Evolutionary conservation across 2,888 invertebrate species (phyloP).

Genomic region (Megaustenia siamemsis): DNA sequence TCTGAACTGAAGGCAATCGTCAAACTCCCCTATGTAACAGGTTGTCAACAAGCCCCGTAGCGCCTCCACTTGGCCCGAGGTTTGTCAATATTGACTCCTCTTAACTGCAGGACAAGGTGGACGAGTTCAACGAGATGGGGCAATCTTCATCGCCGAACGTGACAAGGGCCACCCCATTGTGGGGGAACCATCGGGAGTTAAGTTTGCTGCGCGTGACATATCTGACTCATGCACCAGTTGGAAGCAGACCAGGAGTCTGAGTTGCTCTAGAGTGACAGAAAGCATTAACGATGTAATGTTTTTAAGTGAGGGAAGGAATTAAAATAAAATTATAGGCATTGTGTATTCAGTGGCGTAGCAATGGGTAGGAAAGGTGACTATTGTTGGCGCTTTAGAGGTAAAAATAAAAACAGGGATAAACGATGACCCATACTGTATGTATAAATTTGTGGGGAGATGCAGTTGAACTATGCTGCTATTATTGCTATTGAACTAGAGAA

Average conservation of each 20-base stretch:
- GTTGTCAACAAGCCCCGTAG: conserved; percentile 5
- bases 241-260: background rate
- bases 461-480: no score
- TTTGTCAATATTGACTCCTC: conserved; percentile 42
- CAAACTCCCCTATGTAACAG: conserved; percentile 33
- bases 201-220: conserved; percentile 34
- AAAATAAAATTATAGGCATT: no score
- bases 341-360: no score
- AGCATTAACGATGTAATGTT: conserved; percentile 10
- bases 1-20: no score
- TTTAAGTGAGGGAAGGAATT: background rate
- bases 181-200: background rate
- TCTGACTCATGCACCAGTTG: conserved; percentile 25
- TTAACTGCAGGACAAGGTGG: conserved; percentile 31
- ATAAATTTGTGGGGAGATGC: no score
- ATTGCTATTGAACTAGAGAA: no score
- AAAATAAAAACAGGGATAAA: no score
- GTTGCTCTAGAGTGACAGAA: background rate
- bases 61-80: background rate
- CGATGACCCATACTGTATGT: no score
- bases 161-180: conserved; percentile 12
- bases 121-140: background rate
- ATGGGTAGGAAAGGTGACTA: no score
- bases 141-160: conserved; percentile 31
- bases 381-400: no score